phyloP scores from a whole-genome alignment of 2,888 invertebrate species.

The Thysanoteuthis rhombus region DNA sequence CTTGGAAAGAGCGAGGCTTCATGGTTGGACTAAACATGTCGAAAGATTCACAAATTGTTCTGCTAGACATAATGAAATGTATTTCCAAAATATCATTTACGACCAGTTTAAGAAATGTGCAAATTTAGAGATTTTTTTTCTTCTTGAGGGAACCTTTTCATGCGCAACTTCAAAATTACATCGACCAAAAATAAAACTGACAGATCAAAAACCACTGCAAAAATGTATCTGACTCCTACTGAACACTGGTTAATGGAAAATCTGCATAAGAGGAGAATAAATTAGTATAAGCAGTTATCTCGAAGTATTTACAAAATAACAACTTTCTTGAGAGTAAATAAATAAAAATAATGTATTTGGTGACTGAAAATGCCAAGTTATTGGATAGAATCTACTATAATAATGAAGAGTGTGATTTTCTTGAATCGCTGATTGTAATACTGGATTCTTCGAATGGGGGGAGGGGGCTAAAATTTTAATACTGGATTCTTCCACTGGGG shows the following conservation, averaged over 20 bases:
- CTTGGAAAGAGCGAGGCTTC: not conserved
- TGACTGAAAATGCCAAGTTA: too few species aligned
- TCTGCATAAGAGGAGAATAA: not conserved
- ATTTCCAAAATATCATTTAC: not conserved
- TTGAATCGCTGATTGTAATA: too few species aligned
- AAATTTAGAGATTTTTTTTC: not conserved
- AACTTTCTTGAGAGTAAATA: too few species aligned
- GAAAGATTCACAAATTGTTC: not conserved
- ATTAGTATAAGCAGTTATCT: not conserved
- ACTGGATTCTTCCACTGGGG: too few species aligned
- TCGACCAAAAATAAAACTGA: not conserved
- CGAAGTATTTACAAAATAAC: not conserved
- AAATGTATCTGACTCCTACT: not conserved
- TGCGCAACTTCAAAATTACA: not conserved
- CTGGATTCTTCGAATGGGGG: too few species aligned
- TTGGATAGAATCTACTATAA: too few species aligned
- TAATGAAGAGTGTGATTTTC: too few species aligned
- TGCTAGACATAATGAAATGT: not conserved
- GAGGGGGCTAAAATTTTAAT: too few species aligned
- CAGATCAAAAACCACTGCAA: not conserved
- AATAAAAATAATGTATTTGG: too few species aligned
- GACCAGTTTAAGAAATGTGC: not conserved
- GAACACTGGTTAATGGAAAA: not conserved
- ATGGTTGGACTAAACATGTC: not conserved
- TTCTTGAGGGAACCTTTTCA: not conserved